Evolutionary conservation across 1,140 invertebrate species (phyloP).

Genomic region (Drosophila dunni): DNA sequence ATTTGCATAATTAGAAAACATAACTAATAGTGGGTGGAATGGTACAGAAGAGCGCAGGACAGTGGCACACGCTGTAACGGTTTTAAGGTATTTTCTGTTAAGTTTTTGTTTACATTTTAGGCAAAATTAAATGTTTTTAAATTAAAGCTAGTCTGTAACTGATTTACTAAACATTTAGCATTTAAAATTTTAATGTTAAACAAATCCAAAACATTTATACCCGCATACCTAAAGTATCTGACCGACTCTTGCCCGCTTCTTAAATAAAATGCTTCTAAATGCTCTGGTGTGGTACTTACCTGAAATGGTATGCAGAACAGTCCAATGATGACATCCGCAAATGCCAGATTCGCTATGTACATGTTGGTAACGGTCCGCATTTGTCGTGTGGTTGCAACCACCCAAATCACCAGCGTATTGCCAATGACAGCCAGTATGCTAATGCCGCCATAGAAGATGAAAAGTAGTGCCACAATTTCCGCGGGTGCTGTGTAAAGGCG

Average conservation of each 20-base stretch:
- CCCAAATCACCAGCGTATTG: conserved; percentile 92
- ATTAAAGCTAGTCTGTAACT: too few relatives aligned
- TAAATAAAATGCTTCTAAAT: neutral
- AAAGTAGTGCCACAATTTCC: conserved; percentile 90
- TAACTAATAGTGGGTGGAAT: too few relatives aligned
- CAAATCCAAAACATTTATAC: too few relatives aligned
- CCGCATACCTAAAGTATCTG: too few relatives aligned
- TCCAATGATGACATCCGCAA: conserved; percentile 92
- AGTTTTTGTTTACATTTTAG: too few relatives aligned
- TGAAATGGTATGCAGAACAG: conserved; percentile 93
- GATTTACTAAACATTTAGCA: too few relatives aligned
- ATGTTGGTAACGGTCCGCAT: conserved; percentile 94
- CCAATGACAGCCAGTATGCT: conserved; percentile 92
- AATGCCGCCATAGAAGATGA: conserved; percentile 92
- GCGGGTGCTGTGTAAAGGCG: conserved; percentile 90
- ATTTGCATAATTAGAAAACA: conserved; percentile 46
- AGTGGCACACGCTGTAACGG: too few relatives aligned
- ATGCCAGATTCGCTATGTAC: conserved; percentile 92
- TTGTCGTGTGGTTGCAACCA: conserved; percentile 89
- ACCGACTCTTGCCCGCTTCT: too few relatives aligned
- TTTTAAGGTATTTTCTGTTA: too few relatives aligned
- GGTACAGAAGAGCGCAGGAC: too few relatives aligned
- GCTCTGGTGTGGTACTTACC: conserved; percentile 85
- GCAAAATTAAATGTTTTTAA: too few relatives aligned
- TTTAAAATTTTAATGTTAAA: too few relatives aligned